A percentile compares a stretch with the other conserved stretches of the same genome.
phyloP scores from a whole-genome alignment of 2,888 invertebrate species.

The Noctua pronuba region DNA sequence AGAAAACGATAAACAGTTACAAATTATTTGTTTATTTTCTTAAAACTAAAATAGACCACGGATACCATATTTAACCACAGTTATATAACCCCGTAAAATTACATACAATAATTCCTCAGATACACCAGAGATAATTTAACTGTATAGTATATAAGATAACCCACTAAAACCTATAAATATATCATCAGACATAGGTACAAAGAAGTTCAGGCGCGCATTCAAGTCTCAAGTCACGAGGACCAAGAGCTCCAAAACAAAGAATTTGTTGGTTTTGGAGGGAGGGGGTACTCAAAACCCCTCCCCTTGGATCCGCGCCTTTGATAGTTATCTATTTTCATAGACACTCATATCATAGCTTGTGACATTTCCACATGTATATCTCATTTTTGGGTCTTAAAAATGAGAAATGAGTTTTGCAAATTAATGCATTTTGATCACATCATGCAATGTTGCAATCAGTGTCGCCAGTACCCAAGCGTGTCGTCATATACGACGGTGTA shows the following conservation, averaged over 20 bases:
- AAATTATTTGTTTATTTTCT: neutral
- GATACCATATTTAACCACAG: neutral
- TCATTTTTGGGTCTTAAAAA: neutral
- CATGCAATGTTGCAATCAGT: constrained; percentile 9
- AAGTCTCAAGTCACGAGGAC: constrained; percentile 16
- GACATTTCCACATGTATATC: constrained; percentile 3
- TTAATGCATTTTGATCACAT: constrained; percentile 15
- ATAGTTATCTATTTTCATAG: constrained; percentile 19
- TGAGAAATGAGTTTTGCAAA: neutral
- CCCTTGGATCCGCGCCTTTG: constrained; percentile 19
- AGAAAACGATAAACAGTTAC: neutral
- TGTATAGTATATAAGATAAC: too few species aligned
- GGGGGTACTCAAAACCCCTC: neutral
- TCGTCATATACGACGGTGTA: constrained; percentile 22
- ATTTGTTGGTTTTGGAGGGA: constrained; percentile 32
- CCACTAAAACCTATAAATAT: neutral
- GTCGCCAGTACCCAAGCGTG: constrained; percentile 17
- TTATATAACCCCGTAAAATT: neutral
- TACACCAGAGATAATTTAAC: neutral
- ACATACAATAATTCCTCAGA: neutral
- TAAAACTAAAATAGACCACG: constrained; percentile 6
- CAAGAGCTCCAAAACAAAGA: constrained; percentile 30
- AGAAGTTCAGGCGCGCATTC: constrained; percentile 33
- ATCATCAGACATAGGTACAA: neutral
- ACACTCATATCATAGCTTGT: constrained; percentile 5